Base-by-base conservation (phyloP, 2,888 invertebrate species). In the Lacanobia wlatinum region DNA sequence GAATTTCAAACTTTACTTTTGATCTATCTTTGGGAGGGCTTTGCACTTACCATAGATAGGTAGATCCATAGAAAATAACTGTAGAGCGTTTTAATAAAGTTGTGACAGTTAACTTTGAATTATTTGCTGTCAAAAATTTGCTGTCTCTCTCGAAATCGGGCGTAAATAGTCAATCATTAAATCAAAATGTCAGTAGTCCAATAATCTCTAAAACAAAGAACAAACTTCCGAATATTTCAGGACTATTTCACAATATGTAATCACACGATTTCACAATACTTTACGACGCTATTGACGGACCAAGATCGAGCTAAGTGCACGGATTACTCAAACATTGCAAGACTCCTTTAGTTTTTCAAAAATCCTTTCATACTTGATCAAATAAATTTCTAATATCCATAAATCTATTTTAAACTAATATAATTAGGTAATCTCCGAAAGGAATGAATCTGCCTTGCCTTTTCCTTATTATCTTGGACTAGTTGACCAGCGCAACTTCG, bases 191-290 rank as follows among this genome's bases (percentile, higher is more conserved):
- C 28, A 50, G 18, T 9, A 7, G 6, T 50, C 16, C 6, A 28
- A 58, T 53, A 5, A n/a, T 21, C 0, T 53, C 21, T 21, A 16
- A 52, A 52, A 71, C 43, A 46, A 73, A 63, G 63, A 21, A 40
- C 18, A 9, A 9, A 43, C 6, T 67, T 18, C 14, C 28, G 23
- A 48, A 64, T 46, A 74, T 74, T 66, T 65, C 55, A 65, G 66
- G 40, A 40, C 4, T 38, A 34, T 73, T 73, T 75, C 66, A 64
- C 38, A 65, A 73, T 21, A 40, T 16, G 21, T 18, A 10, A 55
- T 46, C 43, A 46, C 2, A 23, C 7, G 23, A 73, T 55, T 74
- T 65, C 55, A 73, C 55, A 56, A 75, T 18, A 74, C 48, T 65
- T 55, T 40, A 40, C n/a, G 1, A 28, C 52, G 5, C 2, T 40